Base-by-base conservation (phyloP, 2,797 vertebrate species). In the Lemur catta region DNA sequence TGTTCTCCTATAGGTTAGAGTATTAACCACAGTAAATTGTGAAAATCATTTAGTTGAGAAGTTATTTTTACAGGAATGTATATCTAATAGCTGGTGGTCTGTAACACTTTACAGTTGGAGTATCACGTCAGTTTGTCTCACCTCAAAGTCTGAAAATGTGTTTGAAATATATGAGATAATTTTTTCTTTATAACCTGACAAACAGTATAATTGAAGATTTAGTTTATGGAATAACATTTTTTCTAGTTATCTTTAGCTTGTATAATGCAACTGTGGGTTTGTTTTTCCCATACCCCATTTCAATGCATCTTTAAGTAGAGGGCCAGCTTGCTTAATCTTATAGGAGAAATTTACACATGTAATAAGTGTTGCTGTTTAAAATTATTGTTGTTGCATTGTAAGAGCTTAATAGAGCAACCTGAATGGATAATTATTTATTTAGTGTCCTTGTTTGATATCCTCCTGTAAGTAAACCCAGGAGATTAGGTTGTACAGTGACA, bases 121-220 rank as follows among this genome's bases (percentile, higher is more conserved):
- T 84, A 76, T 92, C 8, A 72, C 67, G 18, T 84, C 50, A 41
- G 2, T 84, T 48, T 97, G 35, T 81, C 72, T 97, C 59, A 55
- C 30, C 41, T 88, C 48, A 74, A 57, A 76, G 63, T 84, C 81
- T 91, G 59, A 94, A 96, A 95, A 78, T 92, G 92, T 57, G 22
- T 95, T 97, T 92, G 50, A 89, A 92, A 69, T 75, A 84, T 35
- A 74, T 69, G 81, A 96, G 57, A 75, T 59, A 35, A 9, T 59
- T 96, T 46, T 91, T 97, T 98, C 86, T 96, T 96, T 52, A 75
- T 50, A n/a, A 94, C 17, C 72, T 81, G 46, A n/a, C 74, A 94
- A 59, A 43, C 26, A 91, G 86, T 85, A 35, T 80, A 97, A 87
- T 84, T 97, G 95, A 98, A 97, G 91, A 84, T 97, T 97, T 93